Evolutionary conservation across 2,113 vertebrate species (phyloP).

Genomic region (Camelus dromedarius): DNA sequence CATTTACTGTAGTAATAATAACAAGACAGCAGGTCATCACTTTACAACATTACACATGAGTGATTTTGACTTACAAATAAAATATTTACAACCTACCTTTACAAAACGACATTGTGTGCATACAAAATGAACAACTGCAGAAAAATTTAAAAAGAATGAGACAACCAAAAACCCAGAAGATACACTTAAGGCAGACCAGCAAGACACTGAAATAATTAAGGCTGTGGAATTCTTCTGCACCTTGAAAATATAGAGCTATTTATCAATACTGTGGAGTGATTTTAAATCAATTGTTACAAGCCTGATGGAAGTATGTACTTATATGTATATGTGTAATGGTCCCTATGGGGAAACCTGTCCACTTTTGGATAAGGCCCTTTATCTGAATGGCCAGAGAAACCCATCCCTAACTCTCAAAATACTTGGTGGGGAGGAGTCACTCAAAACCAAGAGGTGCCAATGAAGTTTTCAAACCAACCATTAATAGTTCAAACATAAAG

Average conservation of each 20-base stretch:
- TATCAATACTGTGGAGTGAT: conserved; percentile 84
- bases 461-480: conserved; percentile 49
- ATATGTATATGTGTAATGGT: conserved; percentile 81
- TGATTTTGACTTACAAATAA: conserved; percentile 87
- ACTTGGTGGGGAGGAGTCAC: conserved; percentile 35
- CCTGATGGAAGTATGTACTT: conserved; percentile 74
- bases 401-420: conserved; percentile 53
- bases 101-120: conserved; percentile 87
- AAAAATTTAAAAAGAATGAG: conserved; percentile 80
- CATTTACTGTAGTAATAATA: conserved; percentile 83
- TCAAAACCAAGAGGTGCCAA: conserved; percentile 70
- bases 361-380: conserved; percentile 72
- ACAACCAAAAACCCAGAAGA: conserved; percentile 81
- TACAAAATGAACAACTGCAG: conserved; percentile 87
- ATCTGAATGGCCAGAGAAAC: conserved; percentile 71
- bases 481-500: conserved; percentile 59
- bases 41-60: conserved; percentile 87
- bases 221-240: conserved; percentile 90
- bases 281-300: conserved; percentile 77
- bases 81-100: conserved; percentile 90
- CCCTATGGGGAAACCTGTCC: conserved; percentile 83
- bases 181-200: conserved; percentile 91
- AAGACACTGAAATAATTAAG: conserved; percentile 90
- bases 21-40: conserved; percentile 87
- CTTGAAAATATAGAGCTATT: conserved; percentile 88